A percentile compares a stretch with the other conserved stretches of the same genome.
Evolutionary conservation across 1,140 invertebrate genomes (phyloP).

Genomic region (Mycetomoellerius zeteki): DNA sequence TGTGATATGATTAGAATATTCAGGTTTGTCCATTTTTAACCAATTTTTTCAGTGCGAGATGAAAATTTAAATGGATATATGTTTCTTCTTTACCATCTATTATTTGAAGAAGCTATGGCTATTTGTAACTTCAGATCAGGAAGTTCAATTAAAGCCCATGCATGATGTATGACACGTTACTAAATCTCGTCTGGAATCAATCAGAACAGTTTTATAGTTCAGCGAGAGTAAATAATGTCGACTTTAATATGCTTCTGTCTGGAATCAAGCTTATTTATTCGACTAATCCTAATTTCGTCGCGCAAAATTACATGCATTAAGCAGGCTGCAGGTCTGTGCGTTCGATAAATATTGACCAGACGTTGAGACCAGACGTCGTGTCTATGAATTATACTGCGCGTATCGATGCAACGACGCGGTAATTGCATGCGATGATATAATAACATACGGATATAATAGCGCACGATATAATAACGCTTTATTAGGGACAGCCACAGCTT

Average conservation of each 20-base stretch:
- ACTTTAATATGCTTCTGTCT: background rate
- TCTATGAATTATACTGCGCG: conserved; percentile 8
- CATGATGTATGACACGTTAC: background rate
- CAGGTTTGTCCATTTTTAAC: too few relatives aligned
- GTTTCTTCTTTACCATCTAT: background rate
- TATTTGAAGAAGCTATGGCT: background rate
- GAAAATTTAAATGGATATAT: background rate
- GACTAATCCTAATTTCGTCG: conserved; percentile 1
- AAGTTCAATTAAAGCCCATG: background rate
- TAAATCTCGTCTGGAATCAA: background rate
- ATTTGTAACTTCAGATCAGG: background rate
- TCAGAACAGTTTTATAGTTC: background rate
- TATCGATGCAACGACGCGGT: background rate
- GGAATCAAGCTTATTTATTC: conserved; percentile 13
- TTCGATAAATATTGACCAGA: conserved; percentile 32
- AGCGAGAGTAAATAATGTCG: background rate
- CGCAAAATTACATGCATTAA: conserved; percentile 25
- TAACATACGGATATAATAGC: conserved; percentile 14
- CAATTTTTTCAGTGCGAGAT: background rate
- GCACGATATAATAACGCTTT: background rate
- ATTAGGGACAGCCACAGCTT: background rate
- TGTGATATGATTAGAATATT: too few relatives aligned
- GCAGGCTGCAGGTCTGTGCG: background rate
- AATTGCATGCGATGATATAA: background rate
- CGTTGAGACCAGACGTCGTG: background rate